Evolutionary conservation across 2,113 vertebrate genomes (phyloP).

Genomic region (Pipa parva): DNA sequence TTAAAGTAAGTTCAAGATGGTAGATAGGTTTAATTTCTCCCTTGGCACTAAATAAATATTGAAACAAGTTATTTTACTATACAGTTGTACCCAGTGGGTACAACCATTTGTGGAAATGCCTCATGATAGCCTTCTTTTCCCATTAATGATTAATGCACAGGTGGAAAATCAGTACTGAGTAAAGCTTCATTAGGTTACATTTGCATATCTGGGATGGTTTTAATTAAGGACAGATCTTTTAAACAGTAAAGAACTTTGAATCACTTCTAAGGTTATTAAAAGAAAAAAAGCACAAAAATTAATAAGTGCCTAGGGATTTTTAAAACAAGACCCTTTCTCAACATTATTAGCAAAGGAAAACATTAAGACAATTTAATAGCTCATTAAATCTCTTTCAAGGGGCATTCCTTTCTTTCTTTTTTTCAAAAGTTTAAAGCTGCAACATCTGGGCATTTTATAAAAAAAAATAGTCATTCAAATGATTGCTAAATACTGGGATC

Average conservation of each 20-base stretch:
- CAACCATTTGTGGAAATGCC: neutral
- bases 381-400: conserved; percentile 7
- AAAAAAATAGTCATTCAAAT: neutral
- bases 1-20: too few species aligned
- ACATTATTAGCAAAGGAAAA: neutral
- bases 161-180: conserved; percentile 65
- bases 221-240: conserved; percentile 68
- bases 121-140: conserved; percentile 25
- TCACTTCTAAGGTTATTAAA: conserved; percentile 55
- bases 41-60: conserved; percentile 5
- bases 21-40: conserved; percentile 7
- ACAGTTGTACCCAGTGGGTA: conserved; percentile 1
- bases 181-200: conserved; percentile 65
- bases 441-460: conserved; percentile 5
- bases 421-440: too few species aligned
- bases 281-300: conserved; percentile 62
- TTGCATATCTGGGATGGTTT: conserved; percentile 69
- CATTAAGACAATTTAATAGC: neutral
- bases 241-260: conserved; percentile 61
- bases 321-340: conserved; percentile 51
- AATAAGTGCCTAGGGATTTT: conserved; percentile 55
- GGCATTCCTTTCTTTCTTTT: neutral
- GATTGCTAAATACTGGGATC: neutral
- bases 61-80: neutral
- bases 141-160: conserved; percentile 52